phyloP scores from a whole-genome alignment of 2,888 invertebrate species.

The Eupithecia subfuscata region DNA sequence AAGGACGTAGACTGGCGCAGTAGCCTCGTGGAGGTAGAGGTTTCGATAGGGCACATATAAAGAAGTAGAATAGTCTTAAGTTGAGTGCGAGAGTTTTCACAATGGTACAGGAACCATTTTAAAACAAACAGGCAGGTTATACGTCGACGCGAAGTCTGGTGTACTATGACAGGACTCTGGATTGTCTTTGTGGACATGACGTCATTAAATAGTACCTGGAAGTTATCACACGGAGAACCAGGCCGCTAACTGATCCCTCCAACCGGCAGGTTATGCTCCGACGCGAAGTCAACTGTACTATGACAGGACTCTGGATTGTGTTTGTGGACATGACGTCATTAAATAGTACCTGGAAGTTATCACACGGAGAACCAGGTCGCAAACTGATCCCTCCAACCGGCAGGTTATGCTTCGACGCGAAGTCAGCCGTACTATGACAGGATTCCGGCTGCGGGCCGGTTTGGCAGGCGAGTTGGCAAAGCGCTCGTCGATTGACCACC shows the following conservation, averaged over 20 bases:
- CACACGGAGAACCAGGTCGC: constrained; percentile 98
- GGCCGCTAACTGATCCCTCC: constrained; percentile 96
- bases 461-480: constrained; percentile 99
- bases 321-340: background rate
- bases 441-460: constrained; percentile 89
- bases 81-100: no score
- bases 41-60: no score
- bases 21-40: no score
- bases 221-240: constrained; percentile 91
- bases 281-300: constrained; percentile 94
- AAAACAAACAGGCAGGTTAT: no score
- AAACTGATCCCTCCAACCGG: constrained; percentile 93
- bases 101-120: no score
- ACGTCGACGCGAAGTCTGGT: no score
- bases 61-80: no score
- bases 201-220: constrained; percentile 86
- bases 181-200: no score
- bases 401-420: constrained; percentile 87
- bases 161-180: constrained; percentile 91
- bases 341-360: constrained; percentile 93
- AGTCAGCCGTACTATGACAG: constrained; percentile 95
- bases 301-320: constrained; percentile 89
- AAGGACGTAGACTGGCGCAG: no score
- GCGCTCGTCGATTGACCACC: constrained; percentile 91
- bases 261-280: constrained; percentile 86